Base-by-base conservation (phyloP, 2,888 invertebrate genomes). In the Xiphydria camelus region DNA sequence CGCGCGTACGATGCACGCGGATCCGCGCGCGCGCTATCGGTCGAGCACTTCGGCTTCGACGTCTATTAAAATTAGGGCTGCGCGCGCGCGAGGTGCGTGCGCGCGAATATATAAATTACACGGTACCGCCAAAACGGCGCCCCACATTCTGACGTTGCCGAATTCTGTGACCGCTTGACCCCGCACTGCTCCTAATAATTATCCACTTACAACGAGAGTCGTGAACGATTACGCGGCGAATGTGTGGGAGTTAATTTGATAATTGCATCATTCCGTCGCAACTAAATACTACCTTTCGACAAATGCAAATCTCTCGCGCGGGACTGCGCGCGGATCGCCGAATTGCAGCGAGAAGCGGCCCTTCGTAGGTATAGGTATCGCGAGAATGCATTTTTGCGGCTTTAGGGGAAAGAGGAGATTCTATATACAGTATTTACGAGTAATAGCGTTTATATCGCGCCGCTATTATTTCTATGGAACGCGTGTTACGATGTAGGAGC, bases 201-300 rank as follows among this genome's bases (percentile, higher is more conserved):
- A 70, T 70, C 70, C 70, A 70, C 68, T 70, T 69, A 70, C 64
- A 68, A 44, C 38, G 59, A 55, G 57, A 53, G 54, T 53, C 53
- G 45, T 51, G 56, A 54, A 49, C 51, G 53, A 38, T 38, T 57
- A 56, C 56, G 57, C 50, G 61, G 57, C 65, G 59, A n/a, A n/a
- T n/a, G 67, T 64, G 70, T 58, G 63, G 60, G 62, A 59, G 63
- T 68, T 66, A 69, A 70, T 70, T 69, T 64, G 70, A 69, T 70
- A 70, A 70, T 70, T 70, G 66, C 67, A 53, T 70, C 64, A 68
- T 63, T 64, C 64, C 62, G 59, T 55, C 54, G 51, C 56, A 49
- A 59, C 55, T 70, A 70, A 70, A 65, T 65, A 62, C 69, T 55
- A 69, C 70, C 70, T 69, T 66, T 69, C 68, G 52, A 40, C 53